Conservation (phyloP, 1,140 invertebrate species). For the Drosophila malerkotliana region DNA sequence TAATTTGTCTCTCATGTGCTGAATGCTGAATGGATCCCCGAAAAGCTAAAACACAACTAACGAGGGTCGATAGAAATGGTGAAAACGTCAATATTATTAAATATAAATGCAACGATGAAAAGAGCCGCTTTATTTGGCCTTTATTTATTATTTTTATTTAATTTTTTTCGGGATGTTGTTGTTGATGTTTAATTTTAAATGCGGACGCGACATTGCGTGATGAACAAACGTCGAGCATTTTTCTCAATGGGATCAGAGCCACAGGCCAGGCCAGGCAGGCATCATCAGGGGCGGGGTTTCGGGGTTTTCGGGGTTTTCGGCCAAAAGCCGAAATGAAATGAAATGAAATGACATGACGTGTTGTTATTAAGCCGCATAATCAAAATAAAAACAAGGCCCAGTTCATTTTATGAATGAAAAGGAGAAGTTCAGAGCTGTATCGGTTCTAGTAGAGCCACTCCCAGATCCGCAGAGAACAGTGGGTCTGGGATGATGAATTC, state of each 20-base stretch:
- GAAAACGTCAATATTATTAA: constrained; percentile 75
- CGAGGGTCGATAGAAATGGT: constrained; percentile 56
- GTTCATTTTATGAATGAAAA: constrained; percentile 70
- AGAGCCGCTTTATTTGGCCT: constrained; percentile 43
- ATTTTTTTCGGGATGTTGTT: not conserved
- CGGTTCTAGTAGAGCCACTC: constrained; percentile 24
- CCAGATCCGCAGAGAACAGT: constrained; percentile 9
- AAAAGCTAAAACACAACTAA: constrained; percentile 41
- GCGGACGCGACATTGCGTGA: constrained; percentile 73
- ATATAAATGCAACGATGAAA: constrained; percentile 69
- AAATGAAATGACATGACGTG: constrained; percentile 75
- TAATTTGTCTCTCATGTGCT: constrained; percentile 10
- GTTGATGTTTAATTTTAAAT: constrained; percentile 21
- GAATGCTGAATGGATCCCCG: constrained; percentile 12
- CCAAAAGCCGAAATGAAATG: constrained; percentile 26
- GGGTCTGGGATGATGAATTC: not conserved
- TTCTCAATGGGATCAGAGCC: constrained; percentile 54
- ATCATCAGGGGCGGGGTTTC: constrained; percentile 5
- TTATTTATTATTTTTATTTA: constrained; percentile 5
- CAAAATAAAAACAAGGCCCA: constrained; percentile 43
- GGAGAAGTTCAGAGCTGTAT: constrained; percentile 10
- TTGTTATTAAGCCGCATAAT: constrained; percentile 70
- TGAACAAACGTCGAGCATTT: constrained; percentile 65
- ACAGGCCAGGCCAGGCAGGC: too few relatives aligned
- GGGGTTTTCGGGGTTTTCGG: too few relatives aligned